phyloP scores from a whole-genome alignment of 2,888 invertebrate species.

The Drosophila peninsularis region DNA sequence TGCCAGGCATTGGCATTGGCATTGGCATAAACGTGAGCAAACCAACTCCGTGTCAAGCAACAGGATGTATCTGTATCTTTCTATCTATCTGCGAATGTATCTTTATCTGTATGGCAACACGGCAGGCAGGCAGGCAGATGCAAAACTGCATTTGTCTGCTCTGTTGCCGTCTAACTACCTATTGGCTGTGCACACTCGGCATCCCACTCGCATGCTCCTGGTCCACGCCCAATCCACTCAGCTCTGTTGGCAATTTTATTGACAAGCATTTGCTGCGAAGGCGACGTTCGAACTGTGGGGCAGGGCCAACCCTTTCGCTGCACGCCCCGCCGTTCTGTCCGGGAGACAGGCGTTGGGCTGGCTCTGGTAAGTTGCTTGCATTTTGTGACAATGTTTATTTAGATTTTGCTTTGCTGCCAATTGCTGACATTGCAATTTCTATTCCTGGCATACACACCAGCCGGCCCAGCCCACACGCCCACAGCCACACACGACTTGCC shows the following conservation, averaged over 20 bases:
- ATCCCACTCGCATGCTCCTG: conserved; percentile 22
- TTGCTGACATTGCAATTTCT: conserved; percentile 82
- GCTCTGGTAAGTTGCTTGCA: conserved; percentile 56
- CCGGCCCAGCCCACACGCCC: conserved; percentile 42
- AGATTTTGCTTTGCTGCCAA: conserved; percentile 81
- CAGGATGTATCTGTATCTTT: conserved; percentile 61
- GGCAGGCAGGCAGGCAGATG: conserved; percentile 45
- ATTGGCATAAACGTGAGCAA: conserved; percentile 23
- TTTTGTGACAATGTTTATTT: conserved; percentile 81
- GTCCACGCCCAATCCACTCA: conserved; percentile 23
- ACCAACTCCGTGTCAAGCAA: conserved; percentile 53
- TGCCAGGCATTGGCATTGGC: conserved; percentile 24
- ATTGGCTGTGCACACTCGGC: conserved; percentile 53
- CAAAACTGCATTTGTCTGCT: conserved; percentile 63
- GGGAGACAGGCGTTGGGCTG: neutral
- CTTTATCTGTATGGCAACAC: conserved; percentile 59
- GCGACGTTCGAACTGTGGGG: conserved; percentile 27
- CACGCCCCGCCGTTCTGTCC: neutral
- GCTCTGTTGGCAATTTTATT: conserved; percentile 74
- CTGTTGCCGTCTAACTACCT: conserved; percentile 60
- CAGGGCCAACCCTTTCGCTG: conserved; percentile 41
- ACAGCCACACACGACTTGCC: conserved; percentile 13
- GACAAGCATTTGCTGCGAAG: conserved; percentile 61
- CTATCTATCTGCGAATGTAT: conserved; percentile 55
- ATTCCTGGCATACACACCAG: conserved; percentile 69